Base-by-base conservation (phyloP, 2,113 vertebrate genomes). In the Psittacara wagleri region DNA sequence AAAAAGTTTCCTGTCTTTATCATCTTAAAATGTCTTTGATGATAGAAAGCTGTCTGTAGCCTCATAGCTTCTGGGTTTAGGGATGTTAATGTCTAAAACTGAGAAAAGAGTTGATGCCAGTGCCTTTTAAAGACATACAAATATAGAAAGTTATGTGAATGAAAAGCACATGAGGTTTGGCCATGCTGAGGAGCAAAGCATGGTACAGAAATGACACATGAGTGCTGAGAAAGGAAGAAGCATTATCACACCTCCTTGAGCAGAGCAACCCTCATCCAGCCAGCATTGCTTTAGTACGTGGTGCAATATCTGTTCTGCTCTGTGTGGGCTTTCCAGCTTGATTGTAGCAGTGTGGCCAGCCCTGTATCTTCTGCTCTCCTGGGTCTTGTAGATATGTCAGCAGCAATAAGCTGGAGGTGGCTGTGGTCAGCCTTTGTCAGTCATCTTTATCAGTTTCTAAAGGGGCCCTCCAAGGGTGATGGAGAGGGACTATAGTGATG, bases 271-370 rank as follows among this genome's bases (percentile, higher is more conserved):
- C 0, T 19, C 39, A 3, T 33, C 6, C 63, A 43, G 28, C 11
- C 41, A 62, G 15, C 29, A 0, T 5, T n/a, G 51, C 57, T 46
- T 41, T 15, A 46, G 29, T 24, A 3, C 23, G 17, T 8, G 6
- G 0, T 6, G 0, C 0, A 1, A 20, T 20, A 9, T 20, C 52
- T 31, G 37, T 35, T 15, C n/a, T 25, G 7, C 7, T 2, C 35
- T n/a, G 13, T 0, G 10, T 5, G 49, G 33, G 1, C 9, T 19
- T 35, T 3, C 35, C 73, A 66, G 52, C 52, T 37, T 6, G 7
- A 7, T 1, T 8, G 41, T 35, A 39, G 28, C 51, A 31, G 33
- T 0, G 13, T 4, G 55, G 37, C 46, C 61, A 24, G 28, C 43
- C 59, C 52, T 3, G 13, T 6, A 4, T 5, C 18, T 23, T 31